Percentiles rank a stretch among this genome's conserved stretches.
These are phyloP conservation scores for Empis livida DNA, from an alignment of 2,888 invertebrate species.

Conservation along the genomic window DNA sequence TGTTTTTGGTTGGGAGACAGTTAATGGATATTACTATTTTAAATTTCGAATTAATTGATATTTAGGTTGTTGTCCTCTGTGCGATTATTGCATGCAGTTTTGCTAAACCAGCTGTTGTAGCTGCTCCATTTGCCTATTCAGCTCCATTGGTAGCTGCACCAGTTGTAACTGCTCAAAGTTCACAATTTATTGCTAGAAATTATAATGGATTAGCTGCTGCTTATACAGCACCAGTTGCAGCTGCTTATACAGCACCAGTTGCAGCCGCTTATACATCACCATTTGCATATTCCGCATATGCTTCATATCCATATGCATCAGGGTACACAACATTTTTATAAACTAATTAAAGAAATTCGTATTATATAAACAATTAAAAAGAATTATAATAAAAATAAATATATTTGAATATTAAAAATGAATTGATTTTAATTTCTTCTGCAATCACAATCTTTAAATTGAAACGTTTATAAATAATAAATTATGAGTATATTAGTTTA, in stretches of 20 bases:
- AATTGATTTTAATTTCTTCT: no score
- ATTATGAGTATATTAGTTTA: no score
- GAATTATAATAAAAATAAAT: no score
- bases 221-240: constrained; percentile 3
- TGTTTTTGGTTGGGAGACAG: no score
- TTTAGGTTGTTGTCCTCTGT: constrained; percentile 23
- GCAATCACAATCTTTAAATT: no score
- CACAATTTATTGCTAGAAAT: constrained; percentile 45
- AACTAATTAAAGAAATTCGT: no score
- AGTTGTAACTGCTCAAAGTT: constrained; percentile 43
- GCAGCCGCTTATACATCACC: not conserved
- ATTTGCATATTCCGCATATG: not conserved
- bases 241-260: not conserved
- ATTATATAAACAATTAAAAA: no score
- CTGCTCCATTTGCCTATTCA: constrained; percentile 27
- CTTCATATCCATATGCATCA: not conserved
- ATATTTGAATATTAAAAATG: no score
- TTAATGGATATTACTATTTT: constrained; percentile 3
- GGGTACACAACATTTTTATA: not conserved
- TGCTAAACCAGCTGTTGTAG: constrained; percentile 29
- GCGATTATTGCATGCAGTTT: constrained; percentile 23
- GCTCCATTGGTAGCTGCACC: constrained; percentile 16
- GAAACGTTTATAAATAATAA: no score
- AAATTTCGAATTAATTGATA: constrained; percentile 13
- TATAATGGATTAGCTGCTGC: constrained; percentile 42